phyloP scores from a whole-genome alignment of 2,888 invertebrate genomes.

The Bellardia bayeri region DNA sequence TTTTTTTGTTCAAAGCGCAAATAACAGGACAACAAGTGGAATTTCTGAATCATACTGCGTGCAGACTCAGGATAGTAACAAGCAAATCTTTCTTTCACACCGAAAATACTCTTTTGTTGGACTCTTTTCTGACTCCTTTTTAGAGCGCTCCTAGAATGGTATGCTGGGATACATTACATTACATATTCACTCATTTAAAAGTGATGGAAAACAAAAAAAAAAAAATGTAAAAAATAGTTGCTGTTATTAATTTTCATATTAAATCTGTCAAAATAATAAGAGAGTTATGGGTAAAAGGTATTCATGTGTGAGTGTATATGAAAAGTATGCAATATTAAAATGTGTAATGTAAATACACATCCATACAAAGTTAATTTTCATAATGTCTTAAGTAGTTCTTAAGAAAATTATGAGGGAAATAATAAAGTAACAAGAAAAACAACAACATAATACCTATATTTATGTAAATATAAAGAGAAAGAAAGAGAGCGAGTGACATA shows the following conservation, averaged over 20 bases:
- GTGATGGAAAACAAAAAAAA: background rate
- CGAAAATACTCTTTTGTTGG: no score
- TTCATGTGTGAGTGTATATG: background rate
- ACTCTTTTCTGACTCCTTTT: no score
- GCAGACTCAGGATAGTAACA: no score
- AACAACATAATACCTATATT: background rate
- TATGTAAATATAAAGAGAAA: background rate
- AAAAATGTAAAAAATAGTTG: conserved; percentile 25
- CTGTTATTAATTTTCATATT: conserved; percentile 79
- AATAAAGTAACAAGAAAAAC: background rate
- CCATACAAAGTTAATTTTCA: background rate
- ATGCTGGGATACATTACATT: background rate
- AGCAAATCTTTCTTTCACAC: no score
- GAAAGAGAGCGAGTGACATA: background rate
- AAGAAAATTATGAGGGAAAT: conserved; percentile 17
- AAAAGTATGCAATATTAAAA: conserved; percentile 14
- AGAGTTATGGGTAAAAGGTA: conserved; percentile 12
- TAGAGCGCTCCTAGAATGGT: no score
- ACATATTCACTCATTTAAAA: background rate
- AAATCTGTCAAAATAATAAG: conserved; percentile 78
- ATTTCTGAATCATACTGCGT: no score
- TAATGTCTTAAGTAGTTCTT: conserved; percentile 17
- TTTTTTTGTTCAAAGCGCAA: no score
- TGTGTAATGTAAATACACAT: conserved; percentile 1
- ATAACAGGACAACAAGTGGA: no score